phyloP scores from a whole-genome alignment of 2,797 vertebrate species.

The Diplodus puntazzo region DNA sequence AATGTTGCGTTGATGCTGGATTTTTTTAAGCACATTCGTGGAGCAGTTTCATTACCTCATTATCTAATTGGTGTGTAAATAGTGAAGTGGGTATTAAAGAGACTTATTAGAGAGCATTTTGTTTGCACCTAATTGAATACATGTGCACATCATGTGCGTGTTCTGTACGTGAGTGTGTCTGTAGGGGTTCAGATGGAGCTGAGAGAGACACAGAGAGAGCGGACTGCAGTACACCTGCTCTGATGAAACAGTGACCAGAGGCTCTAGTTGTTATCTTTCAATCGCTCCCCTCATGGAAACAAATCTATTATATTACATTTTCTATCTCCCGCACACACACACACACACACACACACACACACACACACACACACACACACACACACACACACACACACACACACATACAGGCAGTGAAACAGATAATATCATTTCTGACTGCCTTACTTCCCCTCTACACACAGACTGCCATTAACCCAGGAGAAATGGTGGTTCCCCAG shows the following conservation, averaged over 20 bases:
- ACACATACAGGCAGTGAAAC: neutral
- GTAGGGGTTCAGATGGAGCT: constrained; percentile 25
- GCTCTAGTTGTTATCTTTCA: constrained; percentile 52
- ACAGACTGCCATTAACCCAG: constrained; percentile 26
- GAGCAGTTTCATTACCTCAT: constrained; percentile 1
- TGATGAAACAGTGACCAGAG: constrained; percentile 62
- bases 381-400: neutral
- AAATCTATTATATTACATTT: constrained; percentile 62
- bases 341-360: neutral
- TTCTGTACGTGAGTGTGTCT: constrained; percentile 10
- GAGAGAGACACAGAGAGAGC: constrained; percentile 23
- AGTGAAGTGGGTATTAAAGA: constrained; percentile 2
- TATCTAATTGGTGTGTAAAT: neutral
- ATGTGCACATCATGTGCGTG: neutral
- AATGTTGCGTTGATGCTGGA: neutral
- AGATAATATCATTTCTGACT: constrained; percentile 46
- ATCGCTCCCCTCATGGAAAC: constrained; percentile 55
- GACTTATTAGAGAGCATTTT: neutral
- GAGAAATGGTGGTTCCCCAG: constrained; percentile 20
- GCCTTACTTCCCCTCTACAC: constrained; percentile 39
- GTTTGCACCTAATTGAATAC: neutral
- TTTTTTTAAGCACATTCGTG: neutral
- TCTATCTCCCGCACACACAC: neutral
- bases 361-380: neutral
- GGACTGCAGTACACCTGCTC: constrained; percentile 41